Evolutionary conservation across 2,888 invertebrate genomes (phyloP), one percentile per base, ranked within the genome.

Genomic region (Neoscelio sp.): DNA sequence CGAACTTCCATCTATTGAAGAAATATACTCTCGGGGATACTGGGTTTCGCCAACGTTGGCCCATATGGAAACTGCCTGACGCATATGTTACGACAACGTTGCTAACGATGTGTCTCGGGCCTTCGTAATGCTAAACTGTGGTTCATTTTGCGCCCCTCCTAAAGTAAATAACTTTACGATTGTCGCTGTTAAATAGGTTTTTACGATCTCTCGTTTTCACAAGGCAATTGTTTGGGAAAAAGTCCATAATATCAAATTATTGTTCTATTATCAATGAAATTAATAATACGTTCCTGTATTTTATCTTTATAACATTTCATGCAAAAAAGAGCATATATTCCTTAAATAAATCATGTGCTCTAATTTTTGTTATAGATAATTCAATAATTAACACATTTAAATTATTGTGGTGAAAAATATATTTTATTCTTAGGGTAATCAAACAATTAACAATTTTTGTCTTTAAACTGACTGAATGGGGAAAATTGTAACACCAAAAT

Each of bases 21-120:
- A 30, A 54, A 30, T 58, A 13, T 42, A 35, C 54, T 52, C 40
- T 44, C 30, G 71, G 81, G 80, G 83, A 81, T 70, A 79, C 80
- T 70, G 60, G 68, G 64, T 83, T 82, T 81, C 50, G 56, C 67
- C 78, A 73, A 62, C 80, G 85, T 82, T 87, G 86, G 84, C 89
- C 88, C 90, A 90, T 90, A 90, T 90, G 90, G 90, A 89, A 88
- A 80, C 89, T 89, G 90, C 90, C 89, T 81, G 70, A 86, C 89
- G 89, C 90, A 90, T 90, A 90, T 90, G 90, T 89, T 90, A 85
- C 88, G 84, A 89, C 89, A 90, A 88, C 86, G 87, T 87, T 87
- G 87, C 90, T 89, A 90, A 90, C 90, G 90, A 90, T 85, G 87
- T 86, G 88, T 88, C 87, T 87, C 86, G 85, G 87, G 86, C 85